Conservation (phyloP, 2,888 invertebrate species). For the Hypomecis atomaria region DNA sequence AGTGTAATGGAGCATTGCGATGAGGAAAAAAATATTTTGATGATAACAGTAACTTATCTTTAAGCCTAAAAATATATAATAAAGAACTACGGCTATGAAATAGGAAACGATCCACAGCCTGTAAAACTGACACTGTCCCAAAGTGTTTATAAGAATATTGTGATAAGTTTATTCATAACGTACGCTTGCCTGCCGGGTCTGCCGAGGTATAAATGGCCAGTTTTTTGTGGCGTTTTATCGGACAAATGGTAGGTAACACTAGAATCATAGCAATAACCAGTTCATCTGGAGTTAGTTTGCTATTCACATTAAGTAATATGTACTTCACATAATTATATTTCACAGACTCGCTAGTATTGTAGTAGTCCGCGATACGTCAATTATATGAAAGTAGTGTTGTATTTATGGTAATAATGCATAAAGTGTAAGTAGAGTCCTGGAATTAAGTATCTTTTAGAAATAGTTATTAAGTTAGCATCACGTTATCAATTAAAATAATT, state of each 20-base stretch:
- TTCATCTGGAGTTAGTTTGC: conserved; percentile 84
- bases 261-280: conserved; percentile 80
- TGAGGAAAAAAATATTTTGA: not conserved
- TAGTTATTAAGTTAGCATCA: conserved; percentile 38
- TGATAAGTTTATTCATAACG: conserved; percentile 37
- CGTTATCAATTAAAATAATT: conserved; percentile 40
- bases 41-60: conserved; percentile 11
- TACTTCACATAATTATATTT: conserved; percentile 54
- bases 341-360: conserved; percentile 72
- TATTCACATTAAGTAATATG: conserved; percentile 66
- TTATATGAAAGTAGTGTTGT: conserved; percentile 58
- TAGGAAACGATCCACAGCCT: conserved; percentile 30
- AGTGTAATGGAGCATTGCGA: not conserved
- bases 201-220: conserved; percentile 78
- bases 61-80: conserved; percentile 33
- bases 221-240: conserved; percentile 84
- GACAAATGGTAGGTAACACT: conserved; percentile 76
- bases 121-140: conserved; percentile 46
- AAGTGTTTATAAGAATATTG: conserved; percentile 47
- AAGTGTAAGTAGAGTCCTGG: conserved; percentile 40
- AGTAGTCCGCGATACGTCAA: conserved; percentile 64
- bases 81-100: conserved; percentile 8
- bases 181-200: conserved; percentile 73
- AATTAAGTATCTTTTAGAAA: conserved; percentile 36
- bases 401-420: conserved; percentile 48